Evolutionary conservation across 2,113 vertebrate species (phyloP).

Genomic region (Neopipo cinnamomea): DNA sequence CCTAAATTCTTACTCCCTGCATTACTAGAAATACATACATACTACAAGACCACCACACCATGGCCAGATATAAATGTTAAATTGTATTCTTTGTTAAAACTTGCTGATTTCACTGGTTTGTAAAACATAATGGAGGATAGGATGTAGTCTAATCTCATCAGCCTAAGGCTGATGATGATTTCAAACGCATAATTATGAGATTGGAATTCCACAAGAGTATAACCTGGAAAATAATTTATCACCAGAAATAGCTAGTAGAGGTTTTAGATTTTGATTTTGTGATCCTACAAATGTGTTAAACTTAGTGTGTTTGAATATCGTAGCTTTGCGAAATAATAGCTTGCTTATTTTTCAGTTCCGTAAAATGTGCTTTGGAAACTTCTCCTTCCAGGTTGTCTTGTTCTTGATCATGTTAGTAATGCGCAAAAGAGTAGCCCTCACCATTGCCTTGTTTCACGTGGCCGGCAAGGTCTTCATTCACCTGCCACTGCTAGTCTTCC

Average conservation of each 20-base stretch:
- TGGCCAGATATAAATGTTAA: background rate
- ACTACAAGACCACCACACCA: background rate
- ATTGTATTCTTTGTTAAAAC: background rate
- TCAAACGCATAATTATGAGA: background rate
- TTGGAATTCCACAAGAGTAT: background rate
- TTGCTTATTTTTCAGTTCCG: background rate
- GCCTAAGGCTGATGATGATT: background rate
- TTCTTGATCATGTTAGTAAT: slow-evolving; percentile 93
- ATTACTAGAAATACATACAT: background rate
- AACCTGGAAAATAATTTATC: background rate
- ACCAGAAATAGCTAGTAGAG: background rate
- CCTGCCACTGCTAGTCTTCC: slow-evolving; percentile 91
- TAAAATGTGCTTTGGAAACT: background rate
- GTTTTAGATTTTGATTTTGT: background rate
- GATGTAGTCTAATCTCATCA: background rate
- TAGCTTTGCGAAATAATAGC: background rate
- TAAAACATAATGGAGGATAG: background rate
- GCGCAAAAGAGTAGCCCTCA: slow-evolving; percentile 94
- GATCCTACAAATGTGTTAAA: background rate
- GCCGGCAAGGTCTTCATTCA: slow-evolving; percentile 97
- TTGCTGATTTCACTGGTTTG: background rate
- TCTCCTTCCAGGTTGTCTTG: slow-evolving; percentile 81
- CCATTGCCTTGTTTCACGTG: slow-evolving; percentile 95
- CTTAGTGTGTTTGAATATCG: background rate
- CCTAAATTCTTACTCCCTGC: background rate